Evolutionary conservation across 2,888 invertebrate genomes (phyloP).

Genomic region (Andrena camellia): DNA sequence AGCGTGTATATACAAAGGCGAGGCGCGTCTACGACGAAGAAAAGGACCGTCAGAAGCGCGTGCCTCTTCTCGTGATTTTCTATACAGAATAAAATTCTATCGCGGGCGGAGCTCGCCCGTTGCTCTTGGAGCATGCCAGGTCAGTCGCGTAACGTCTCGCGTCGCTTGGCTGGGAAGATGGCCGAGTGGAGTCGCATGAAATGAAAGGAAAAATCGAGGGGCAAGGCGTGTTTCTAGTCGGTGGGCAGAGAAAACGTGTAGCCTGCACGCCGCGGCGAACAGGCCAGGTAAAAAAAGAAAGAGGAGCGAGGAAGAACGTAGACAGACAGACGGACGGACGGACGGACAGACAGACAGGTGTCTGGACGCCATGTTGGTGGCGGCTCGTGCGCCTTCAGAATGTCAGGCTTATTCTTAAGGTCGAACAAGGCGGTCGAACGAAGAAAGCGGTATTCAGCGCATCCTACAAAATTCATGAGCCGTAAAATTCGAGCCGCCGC

Average conservation of each 20-base stretch:
- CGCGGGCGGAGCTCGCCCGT: not conserved
- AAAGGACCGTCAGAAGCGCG: too few species aligned
- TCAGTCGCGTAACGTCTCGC: too few species aligned
- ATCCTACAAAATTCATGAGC: slow-evolving; percentile 67
- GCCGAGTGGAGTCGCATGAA: not conserved
- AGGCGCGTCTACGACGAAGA: not conserved
- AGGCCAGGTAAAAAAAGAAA: slow-evolving; percentile 11
- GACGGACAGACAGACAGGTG: slow-evolving; percentile 60
- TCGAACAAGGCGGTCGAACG: slow-evolving; percentile 31
- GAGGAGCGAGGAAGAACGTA: slow-evolving; percentile 28
- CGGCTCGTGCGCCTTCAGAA: slow-evolving; percentile 36
- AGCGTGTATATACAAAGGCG: slow-evolving; percentile 8
- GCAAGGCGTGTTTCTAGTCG: not conserved
- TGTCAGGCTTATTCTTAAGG: slow-evolving; percentile 47
- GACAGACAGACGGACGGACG: too few species aligned
- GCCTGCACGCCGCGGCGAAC: not conserved
- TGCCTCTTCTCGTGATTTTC: too few species aligned
- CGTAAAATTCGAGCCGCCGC: slow-evolving; percentile 51
- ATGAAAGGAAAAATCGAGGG: slow-evolving; percentile 45
- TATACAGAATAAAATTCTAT: not conserved
- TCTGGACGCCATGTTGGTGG: slow-evolving; percentile 49
- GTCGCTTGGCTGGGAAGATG: too few species aligned
- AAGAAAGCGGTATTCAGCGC: slow-evolving; percentile 53
- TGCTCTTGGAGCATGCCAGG: not conserved
- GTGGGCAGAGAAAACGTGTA: not conserved